These are phyloP conservation scores for Anthopleura sola DNA, from an alignment of 64 coral and sea anemone genomes.

Conservation along the genomic window DNA sequence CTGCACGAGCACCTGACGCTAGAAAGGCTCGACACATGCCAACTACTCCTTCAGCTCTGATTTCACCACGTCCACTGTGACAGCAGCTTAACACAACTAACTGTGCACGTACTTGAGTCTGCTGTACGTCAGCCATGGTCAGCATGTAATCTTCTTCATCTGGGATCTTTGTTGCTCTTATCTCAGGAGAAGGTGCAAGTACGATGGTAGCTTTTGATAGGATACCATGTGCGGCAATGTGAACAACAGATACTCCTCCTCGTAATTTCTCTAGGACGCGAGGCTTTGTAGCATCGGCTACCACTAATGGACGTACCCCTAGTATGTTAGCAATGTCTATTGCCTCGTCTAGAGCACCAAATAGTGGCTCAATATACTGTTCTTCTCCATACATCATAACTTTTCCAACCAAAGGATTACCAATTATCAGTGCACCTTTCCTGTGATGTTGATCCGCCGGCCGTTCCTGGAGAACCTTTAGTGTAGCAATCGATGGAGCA, in stretches of 20 bases:
- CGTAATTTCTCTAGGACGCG: constrained; percentile 25
- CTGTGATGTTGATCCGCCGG: constrained; percentile 11
- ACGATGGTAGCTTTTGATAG: constrained; percentile 40
- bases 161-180: too few species aligned
- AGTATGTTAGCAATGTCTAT: background rate
- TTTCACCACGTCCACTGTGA: too few species aligned
- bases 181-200: constrained; percentile 13
- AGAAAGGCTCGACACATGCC: too few species aligned
- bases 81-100: too few species aligned
- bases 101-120: too few species aligned
- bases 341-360: constrained; percentile 10
- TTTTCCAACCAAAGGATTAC: constrained; percentile 19
- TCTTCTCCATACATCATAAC: constrained; percentile 36
- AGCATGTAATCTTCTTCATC: too few species aligned
- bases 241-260: constrained; percentile 36
- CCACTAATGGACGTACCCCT: constrained; percentile 13
- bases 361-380: background rate
- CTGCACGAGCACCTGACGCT: background rate
- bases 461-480: constrained; percentile 17
- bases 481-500: constrained; percentile 33
- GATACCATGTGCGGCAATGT: constrained; percentile 50
- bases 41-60: too few species aligned
- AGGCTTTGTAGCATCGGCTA: constrained; percentile 27
- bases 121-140: too few species aligned
- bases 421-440: constrained; percentile 45